Conservation (phyloP, 1,140 invertebrate species). For the Pristionchus pacificus region DNA sequence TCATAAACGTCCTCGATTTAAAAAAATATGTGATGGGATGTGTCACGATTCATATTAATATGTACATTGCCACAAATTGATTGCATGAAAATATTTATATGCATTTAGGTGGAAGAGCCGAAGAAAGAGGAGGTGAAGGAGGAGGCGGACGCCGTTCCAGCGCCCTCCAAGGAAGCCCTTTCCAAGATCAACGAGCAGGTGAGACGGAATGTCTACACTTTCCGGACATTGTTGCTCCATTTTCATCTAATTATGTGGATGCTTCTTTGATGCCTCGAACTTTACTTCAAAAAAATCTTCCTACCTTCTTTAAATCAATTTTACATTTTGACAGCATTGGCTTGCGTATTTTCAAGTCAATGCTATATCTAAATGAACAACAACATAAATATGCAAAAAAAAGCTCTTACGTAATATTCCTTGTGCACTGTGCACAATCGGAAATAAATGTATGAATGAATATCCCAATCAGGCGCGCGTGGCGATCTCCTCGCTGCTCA, state of each 20-base stretch:
- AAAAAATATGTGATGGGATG: too few species aligned
- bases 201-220: neutral
- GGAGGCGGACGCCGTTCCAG: constrained; percentile 2
- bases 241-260: neutral
- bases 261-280: neutral
- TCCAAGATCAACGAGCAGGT: constrained; percentile 11
- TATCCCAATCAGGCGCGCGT: too few species aligned
- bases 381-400: neutral
- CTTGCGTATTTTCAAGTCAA: neutral
- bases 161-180: too few species aligned
- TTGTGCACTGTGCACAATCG: neutral
- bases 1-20: too few species aligned
- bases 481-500: constrained; percentile 20
- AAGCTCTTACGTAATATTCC: neutral
- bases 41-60: too few species aligned
- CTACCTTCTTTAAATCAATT: neutral
- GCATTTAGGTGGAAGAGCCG: neutral
- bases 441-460: too few species aligned
- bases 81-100: too few species aligned
- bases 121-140: constrained; percentile 7
- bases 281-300: neutral
- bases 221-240: neutral
- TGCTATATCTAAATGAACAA: neutral
- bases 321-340: neutral
- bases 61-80: too few species aligned